A percentile compares a stretch with the other conserved stretches of the same genome.
phyloP scores from a whole-genome alignment of 2,113 vertebrate genomes.

The Sebastes fasciatus region DNA sequence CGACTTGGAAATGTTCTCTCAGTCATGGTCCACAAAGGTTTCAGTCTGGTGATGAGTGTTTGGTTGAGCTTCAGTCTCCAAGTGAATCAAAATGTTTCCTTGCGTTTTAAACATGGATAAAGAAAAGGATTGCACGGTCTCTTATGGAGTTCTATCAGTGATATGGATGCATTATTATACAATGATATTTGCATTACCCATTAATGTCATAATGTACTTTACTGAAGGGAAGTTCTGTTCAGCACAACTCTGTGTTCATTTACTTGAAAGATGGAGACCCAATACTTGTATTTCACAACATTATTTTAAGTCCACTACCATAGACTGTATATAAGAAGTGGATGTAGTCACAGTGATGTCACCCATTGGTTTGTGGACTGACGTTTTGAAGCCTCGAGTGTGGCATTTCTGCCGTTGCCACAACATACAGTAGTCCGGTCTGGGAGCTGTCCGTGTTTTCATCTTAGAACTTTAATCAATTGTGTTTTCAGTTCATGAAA shows the following conservation, averaged over 20 bases:
- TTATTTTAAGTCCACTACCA: not conserved
- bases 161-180: slow-evolving; percentile 11
- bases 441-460: too few relatives aligned
- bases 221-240: slow-evolving; percentile 6
- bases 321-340: too few relatives aligned
- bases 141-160: slow-evolving; percentile 18
- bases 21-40: not conserved
- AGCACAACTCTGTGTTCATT: not conserved
- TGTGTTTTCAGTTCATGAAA: too few relatives aligned
- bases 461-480: too few relatives aligned
- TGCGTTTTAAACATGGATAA: slow-evolving; percentile 1
- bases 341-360: too few relatives aligned
- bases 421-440: too few relatives aligned
- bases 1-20: not conserved
- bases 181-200: slow-evolving; percentile 29
- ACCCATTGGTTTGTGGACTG: too few relatives aligned
- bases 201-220: slow-evolving; percentile 33
- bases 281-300: not conserved
- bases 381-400: too few relatives aligned
- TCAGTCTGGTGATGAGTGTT: slow-evolving; percentile 4
- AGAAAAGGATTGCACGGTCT: not conserved
- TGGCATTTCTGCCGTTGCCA: too few relatives aligned
- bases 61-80: not conserved
- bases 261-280: slow-evolving; percentile 17
- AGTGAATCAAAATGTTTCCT: slow-evolving; percentile 13